These are phyloP conservation scores for Eilema sororculum DNA, from an alignment of 2,888 invertebrate genomes.

Conservation along the genomic window DNA sequence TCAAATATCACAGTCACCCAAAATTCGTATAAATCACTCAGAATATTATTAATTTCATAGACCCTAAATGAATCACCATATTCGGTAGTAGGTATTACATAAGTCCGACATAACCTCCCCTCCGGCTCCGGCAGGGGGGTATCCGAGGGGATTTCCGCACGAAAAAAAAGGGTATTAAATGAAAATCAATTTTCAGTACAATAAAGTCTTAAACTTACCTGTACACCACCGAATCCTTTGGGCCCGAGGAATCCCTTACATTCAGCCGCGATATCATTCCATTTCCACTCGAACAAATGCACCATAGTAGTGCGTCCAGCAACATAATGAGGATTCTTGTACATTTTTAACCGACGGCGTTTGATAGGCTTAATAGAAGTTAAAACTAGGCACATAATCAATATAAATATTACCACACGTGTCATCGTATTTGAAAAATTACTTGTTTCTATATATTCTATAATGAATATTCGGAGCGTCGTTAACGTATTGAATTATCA, in stretches of 20 bases:
- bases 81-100: too few species aligned
- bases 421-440: conserved; percentile 60
- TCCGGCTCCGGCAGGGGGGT: too few species aligned
- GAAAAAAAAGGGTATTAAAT: too few species aligned
- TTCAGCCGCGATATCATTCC: conserved; percentile 92
- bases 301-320: conserved; percentile 89
- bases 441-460: conserved; percentile 25
- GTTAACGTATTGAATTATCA: neutral
- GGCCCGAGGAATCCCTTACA: conserved; percentile 92
- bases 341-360: conserved; percentile 39
- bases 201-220: conserved; percentile 87
- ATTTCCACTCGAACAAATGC: conserved; percentile 94
- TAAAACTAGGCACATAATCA: conserved; percentile 58
- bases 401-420: conserved; percentile 66
- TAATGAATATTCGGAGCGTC: neutral
- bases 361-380: neutral
- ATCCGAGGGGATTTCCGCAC: too few species aligned
- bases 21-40: too few species aligned
- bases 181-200: too few species aligned
- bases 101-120: too few species aligned
- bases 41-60: too few species aligned
- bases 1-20: too few species aligned
- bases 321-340: conserved; percentile 87
- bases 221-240: conserved; percentile 91
- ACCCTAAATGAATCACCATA: too few species aligned